Base-by-base conservation (phyloP, 1,140 invertebrate species). In the Brachionus rotundiformis region DNA sequence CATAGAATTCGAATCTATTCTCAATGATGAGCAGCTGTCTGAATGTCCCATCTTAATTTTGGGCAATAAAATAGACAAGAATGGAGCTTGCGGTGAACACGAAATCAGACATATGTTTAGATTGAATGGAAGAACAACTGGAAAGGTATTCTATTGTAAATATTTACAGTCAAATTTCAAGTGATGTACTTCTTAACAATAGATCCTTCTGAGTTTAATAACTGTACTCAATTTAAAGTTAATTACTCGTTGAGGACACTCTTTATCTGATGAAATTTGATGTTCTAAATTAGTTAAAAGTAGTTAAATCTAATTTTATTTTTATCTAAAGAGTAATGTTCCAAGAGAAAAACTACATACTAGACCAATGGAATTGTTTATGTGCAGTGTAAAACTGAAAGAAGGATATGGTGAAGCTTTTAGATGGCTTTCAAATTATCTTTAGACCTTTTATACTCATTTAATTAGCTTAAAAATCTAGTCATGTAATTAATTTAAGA, bases 351-450 rank as follows among this genome's bases (percentile, higher is more conserved):
- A 98, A 86, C 89, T 98, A 84, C 92, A 94, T 49, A 93, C 94
- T 49, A 93, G 98, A 88, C 98, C 98, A 83, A 89, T 99, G 88
- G 98, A 99, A 91, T 90, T 99, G 83, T 99, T 98, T 90, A 99
- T 99, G 98, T 99, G 96, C 89, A 98, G 95, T 84, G 96, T 98
- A 84, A 90, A 99, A 85, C 98, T 98, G 90, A 92, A 95, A 87
- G 96, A 99, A 90, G 98, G 98, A 82, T 99, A 99, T 88, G 98
- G 98, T 82, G 97, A 99, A 90, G 98, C 96, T 84, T 99, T 99
- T 91, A 93, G 96, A 88, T 99, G 98, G 98, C 91, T 99, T 86
- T 94, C 95, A 85, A 95, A 98, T 90, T 98, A 97, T 77, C 41
- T 82, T n/a, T 82, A 75, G 11, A 54, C 10, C n/a, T 44, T 73